These are phyloP conservation scores for Athene cunicularia DNA, from an alignment of 2,113 vertebrate species.

Conservation along the genomic window DNA sequence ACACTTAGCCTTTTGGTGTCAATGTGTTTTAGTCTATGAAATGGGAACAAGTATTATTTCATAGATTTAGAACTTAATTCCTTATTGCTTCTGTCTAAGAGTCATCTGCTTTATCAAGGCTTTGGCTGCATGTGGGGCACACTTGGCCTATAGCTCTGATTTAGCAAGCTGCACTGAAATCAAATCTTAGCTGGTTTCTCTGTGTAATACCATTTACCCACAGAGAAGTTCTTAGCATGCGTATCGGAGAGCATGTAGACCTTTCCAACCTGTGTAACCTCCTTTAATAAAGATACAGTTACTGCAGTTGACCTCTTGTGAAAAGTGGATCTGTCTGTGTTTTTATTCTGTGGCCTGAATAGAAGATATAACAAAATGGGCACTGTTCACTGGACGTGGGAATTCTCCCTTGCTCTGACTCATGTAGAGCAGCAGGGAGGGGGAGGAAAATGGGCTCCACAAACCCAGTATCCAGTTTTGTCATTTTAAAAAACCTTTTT, in stretches of 20 bases:
- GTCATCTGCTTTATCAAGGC: not conserved
- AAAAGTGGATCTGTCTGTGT: not conserved
- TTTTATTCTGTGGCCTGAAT: slow-evolving; percentile 7
- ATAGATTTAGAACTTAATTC: not conserved
- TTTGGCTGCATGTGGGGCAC: not conserved
- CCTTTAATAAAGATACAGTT: not conserved
- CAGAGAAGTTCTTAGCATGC: rapidly evolving
- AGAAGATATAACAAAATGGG: slow-evolving; percentile 8
- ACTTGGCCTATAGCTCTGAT: not conserved
- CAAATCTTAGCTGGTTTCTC: not conserved
- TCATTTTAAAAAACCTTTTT: slow-evolving; percentile 11
- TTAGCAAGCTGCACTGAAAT: not conserved
- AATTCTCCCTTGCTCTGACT: slow-evolving; percentile 19
- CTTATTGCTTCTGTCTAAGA: not conserved
- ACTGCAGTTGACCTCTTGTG: slow-evolving; percentile 8
- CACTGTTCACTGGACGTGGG: slow-evolving; percentile 24
- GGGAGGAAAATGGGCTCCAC: not conserved
- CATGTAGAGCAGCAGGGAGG: not conserved
- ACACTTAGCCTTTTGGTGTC: not conserved
- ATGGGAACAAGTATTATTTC: not conserved
- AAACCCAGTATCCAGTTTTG: not conserved
- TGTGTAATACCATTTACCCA: not conserved
- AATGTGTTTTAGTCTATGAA: not conserved
- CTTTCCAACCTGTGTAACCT: not conserved
- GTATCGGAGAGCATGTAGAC: not conserved